Base-by-base conservation (phyloP, 2,888 invertebrate genomes). In the Neelides folsomi region DNA sequence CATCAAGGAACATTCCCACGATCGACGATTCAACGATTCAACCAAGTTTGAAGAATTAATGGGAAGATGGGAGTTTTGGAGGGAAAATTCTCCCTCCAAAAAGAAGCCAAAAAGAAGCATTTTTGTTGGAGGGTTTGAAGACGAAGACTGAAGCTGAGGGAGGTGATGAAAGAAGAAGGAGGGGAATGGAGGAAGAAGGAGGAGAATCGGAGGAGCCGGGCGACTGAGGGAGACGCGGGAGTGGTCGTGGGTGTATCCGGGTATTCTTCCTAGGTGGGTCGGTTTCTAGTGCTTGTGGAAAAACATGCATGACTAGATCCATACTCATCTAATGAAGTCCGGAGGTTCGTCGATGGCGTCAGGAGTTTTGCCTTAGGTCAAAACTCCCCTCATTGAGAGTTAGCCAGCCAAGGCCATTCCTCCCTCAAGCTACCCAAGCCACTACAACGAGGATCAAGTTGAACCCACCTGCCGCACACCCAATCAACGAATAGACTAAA, bases 1-100 rank as follows among this genome's bases (percentile, higher is more conserved):
- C 83, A 83, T 83, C 82, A 82, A 83, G 72, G 74, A 72, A 72
- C 66, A 71, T 71, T 69, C 63, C 63, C 44, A 10, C 9, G 38
- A 35, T 35, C 45, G 39, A 20, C 49, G 13, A 10, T n/a, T n/a
- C n/a, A n/a, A n/a, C n/a, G n/a, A n/a, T n/a, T n/a, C n/a, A n/a
- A n/a, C 63, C 44, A 10, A n/a, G 38, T 20, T 35, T 41, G 39
- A 20, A 45, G 13, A 10, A 5, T 27, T 27, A 7, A 27, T 5
- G 27, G 27, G 27, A 27, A 27, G 7, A 27, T 7, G 27, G 27
- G 27, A 7, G 7, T 27, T 27, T 27, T 7, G 27, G 7, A 27
- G 3, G 27, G 27, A 5, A 7, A 7, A 27, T 27, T 27, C 7
- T 27, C 7, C n/a, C n/a, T n/a, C n/a, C n/a, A n/a, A n/a, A n/a